Evolutionary conservation across 2,888 invertebrate genomes (phyloP).

Genomic region (Torymus tubicola): DNA sequence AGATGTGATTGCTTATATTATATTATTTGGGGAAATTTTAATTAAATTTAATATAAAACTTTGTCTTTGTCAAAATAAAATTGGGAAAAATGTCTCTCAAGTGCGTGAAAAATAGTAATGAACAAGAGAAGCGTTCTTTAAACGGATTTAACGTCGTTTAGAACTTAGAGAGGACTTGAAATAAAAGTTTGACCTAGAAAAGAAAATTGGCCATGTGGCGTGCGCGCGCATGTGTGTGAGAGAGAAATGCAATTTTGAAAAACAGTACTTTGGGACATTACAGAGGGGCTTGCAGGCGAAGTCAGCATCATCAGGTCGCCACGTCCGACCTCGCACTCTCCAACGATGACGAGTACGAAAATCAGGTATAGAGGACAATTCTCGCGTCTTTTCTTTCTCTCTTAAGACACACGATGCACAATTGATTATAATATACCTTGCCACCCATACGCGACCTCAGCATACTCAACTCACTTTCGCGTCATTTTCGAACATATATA

Average conservation of each 20-base stretch:
- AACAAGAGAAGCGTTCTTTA: neutral
- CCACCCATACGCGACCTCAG: neutral
- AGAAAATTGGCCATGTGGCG: neutral
- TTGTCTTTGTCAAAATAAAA: too few relatives aligned
- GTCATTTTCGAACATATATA: constrained; percentile 13
- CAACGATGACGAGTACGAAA: constrained; percentile 76
- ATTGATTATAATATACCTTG: neutral
- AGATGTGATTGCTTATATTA: too few relatives aligned
- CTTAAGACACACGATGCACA: constrained; percentile 2
- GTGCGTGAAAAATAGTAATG: neutral
- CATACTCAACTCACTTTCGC: constrained; percentile 11
- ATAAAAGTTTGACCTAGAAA: neutral
- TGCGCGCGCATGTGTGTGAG: too few relatives aligned
- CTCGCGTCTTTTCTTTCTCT: constrained; percentile 42
- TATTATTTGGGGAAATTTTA: too few relatives aligned
- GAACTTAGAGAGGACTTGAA: neutral
- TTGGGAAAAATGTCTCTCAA: too few relatives aligned
- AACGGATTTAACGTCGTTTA: neutral
- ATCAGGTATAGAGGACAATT: constrained; percentile 70
- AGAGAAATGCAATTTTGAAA: constrained; percentile 42
- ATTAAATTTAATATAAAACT: too few relatives aligned
- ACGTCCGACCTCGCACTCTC: constrained; percentile 76
- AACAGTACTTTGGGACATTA: constrained; percentile 49
- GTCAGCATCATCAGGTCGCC: constrained; percentile 74
- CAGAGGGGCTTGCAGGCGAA: constrained; percentile 67